Percentiles rank a stretch among this genome's conserved stretches.
phyloP scores from a whole-genome alignment of 2,797 vertebrate genomes.

The Spatula versicolor region DNA sequence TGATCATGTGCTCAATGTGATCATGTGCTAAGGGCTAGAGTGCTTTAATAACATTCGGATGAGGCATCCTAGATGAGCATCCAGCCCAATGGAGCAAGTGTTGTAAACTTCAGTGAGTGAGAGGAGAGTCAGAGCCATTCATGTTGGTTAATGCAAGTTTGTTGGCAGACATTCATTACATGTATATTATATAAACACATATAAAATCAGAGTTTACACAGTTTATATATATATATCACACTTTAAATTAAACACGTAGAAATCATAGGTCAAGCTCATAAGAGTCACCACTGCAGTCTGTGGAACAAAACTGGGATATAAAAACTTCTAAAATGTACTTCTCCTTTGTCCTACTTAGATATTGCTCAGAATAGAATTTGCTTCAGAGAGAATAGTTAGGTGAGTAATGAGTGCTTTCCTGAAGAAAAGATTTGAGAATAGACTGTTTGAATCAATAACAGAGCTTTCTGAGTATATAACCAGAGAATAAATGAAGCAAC shows the following conservation, averaged over 20 bases:
- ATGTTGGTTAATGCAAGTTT: background rate
- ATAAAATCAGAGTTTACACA: slow-evolving; percentile 31
- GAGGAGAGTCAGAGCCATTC: background rate
- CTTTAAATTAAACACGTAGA: slow-evolving; percentile 66
- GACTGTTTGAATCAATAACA: background rate
- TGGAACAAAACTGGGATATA: background rate
- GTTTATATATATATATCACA: background rate
- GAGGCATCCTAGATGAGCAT: background rate
- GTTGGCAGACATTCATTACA: slow-evolving; percentile 1
- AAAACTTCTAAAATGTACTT: background rate
- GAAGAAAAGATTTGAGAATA: background rate
- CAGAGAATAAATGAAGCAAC: background rate
- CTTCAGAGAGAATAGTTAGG: background rate
- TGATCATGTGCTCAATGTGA: background rate
- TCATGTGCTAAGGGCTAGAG: background rate
- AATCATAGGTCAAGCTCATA: slow-evolving; percentile 63
- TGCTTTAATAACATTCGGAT: background rate
- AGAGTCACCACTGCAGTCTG: background rate
- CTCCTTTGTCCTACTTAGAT: background rate
- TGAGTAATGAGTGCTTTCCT: background rate
- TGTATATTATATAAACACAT: slow-evolving; percentile 24
- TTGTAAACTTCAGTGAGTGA: background rate
- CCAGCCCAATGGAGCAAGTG: background rate
- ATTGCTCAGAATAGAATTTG: background rate
- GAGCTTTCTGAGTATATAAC: background rate